Percentiles rank a stretch among this genome's conserved stretches.
phyloP scores from a whole-genome alignment of 2,113 vertebrate species.

The Indicator indicator region DNA sequence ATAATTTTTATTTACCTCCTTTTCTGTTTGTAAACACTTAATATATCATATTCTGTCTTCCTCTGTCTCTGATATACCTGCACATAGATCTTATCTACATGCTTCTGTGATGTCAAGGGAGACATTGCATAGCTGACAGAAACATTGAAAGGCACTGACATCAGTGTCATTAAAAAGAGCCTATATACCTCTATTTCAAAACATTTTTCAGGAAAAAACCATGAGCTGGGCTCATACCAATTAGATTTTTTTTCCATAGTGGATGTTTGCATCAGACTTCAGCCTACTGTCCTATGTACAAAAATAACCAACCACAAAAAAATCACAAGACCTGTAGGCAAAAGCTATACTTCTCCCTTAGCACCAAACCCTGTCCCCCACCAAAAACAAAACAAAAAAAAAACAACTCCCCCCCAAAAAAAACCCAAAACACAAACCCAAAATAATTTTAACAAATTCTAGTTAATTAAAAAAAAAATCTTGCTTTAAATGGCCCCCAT shows the following conservation, averaged over 20 bases:
- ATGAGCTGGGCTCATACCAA: neutral
- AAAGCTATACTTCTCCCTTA: neutral
- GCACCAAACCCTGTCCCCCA: neutral
- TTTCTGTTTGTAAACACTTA: neutral
- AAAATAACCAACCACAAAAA: neutral
- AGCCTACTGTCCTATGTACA: neutral
- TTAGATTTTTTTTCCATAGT: neutral
- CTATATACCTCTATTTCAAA: neutral
- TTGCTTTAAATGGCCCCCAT: conserved; percentile 22
- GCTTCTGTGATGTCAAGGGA: neutral
- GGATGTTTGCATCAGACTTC: neutral
- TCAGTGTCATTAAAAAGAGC: neutral
- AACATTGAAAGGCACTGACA: neutral
- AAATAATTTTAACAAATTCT: conserved; percentile 10
- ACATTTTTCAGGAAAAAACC: neutral
- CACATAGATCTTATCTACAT: neutral
- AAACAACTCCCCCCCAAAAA: neutral
- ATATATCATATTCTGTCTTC: neutral
- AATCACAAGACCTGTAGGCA: neutral
- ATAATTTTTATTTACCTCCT: neutral
- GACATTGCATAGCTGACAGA: neutral
- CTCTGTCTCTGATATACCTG: neutral
- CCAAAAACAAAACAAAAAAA: neutral
- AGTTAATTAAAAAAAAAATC: neutral
- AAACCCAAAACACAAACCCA: neutral